These are phyloP conservation scores for Plebejus argus DNA, from an alignment of 2,888 invertebrate species.

Conservation along the genomic window DNA sequence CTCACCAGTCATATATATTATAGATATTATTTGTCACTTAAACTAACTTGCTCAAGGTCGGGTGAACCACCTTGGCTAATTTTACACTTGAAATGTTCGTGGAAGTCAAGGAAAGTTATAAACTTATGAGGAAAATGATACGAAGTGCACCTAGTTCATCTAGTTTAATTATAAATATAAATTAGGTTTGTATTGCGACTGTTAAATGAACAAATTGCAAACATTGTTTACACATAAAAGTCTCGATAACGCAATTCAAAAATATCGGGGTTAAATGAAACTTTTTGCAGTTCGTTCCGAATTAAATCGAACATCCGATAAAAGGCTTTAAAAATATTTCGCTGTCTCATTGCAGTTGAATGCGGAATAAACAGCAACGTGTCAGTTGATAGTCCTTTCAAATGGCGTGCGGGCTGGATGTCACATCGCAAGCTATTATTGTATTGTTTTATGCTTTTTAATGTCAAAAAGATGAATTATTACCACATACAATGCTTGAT, in stretches of 20 bases:
- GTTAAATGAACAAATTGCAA: constrained; percentile 4
- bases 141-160: not conserved
- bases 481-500: not conserved
- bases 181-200: not conserved
- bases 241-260: constrained; percentile 1
- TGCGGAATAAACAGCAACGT: constrained; percentile 23
- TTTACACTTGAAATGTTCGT: too few species aligned
- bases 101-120: too few species aligned
- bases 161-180: not conserved
- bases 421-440: constrained; percentile 12
- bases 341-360: constrained; percentile 21
- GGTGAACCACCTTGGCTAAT: too few species aligned
- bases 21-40: too few species aligned
- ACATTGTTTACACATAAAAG: constrained; percentile 13
- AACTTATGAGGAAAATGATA: too few species aligned
- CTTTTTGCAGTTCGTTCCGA: constrained; percentile 13
- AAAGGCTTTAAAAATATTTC: constrained; percentile 20
- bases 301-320: constrained; percentile 16
- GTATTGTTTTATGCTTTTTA: constrained; percentile 25
- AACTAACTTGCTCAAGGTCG: too few species aligned
- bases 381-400: constrained; percentile 26
- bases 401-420: constrained; percentile 28
- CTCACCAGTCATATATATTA: too few species aligned
- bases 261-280: constrained; percentile 9
- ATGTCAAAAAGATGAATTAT: constrained; percentile 7